A percentile compares a stretch with the other conserved stretches of the same genome.
Evolutionary conservation across 2,888 invertebrate species (phyloP).

Genomic region (Spisula subtruncata): DNA sequence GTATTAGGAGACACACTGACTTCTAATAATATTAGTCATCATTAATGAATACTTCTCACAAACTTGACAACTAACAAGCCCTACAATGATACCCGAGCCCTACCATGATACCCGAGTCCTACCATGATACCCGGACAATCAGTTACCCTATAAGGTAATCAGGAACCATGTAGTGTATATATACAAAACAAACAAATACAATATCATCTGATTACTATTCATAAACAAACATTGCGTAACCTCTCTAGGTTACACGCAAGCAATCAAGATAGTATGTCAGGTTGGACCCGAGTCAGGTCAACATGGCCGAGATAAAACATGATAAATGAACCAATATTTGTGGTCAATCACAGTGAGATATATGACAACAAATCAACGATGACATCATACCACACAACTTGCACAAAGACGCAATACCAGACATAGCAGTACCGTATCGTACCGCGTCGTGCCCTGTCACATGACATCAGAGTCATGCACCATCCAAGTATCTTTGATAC

Average conservation of each 20-base stretch:
- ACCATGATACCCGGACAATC: neutral
- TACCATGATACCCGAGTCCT: neutral
- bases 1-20: no score
- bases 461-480: no score
- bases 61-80: neutral
- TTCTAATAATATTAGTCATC: neutral
- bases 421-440: neutral
- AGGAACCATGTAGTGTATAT: neutral
- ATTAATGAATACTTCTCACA: neutral
- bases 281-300: neutral
- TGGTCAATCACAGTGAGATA: neutral
- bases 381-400: neutral
- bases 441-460: neutral
- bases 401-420: neutral
- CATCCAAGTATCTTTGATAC: neutral
- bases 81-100: neutral
- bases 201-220: neutral
- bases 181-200: neutral
- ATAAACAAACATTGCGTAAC: constrained; percentile 8
- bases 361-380: neutral
- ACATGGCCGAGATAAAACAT: neutral
- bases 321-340: constrained; percentile 7
- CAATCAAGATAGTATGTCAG: neutral
- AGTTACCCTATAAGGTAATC: neutral
- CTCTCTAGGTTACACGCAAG: neutral